Base-by-base conservation (phyloP, 2,888 invertebrate genomes). In the Pandemis heparana region DNA sequence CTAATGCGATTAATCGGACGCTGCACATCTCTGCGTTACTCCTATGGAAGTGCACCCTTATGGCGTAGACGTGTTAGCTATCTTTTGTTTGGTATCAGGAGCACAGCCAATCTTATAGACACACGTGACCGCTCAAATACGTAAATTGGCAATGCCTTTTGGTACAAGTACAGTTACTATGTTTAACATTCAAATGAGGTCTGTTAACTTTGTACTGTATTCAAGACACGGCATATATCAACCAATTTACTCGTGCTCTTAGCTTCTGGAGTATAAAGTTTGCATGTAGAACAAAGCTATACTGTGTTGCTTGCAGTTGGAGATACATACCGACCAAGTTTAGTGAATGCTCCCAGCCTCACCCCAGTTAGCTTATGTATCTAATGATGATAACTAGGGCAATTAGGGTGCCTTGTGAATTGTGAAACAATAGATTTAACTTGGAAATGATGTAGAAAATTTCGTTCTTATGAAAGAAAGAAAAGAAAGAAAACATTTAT, bases 171-270 rank as follows among this genome's bases (percentile, higher is more conserved):
- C 4, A 18, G 18, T 1, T 18, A 51, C 12, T 12, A 43, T 43
- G 3, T 48, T 48, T 56, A 12, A 23, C 9, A 56, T 56, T 56
- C 16, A 56, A 16, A 56, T 23, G 10, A 56, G 5, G 8, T 38
- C 14, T 38, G n/a, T 10, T 41, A 62, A 62, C 62, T 62, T 62
- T 10, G 41, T 38, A n/a, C 10, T 46, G 51, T 51, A 65, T 53
- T 56, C 70, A 43, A 63, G 53, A 62, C 69, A 51, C 41, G 14
- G 59, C 43, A 48, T 67, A 65, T 38, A 65, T 51, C 9, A 43
- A 18, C 63, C 46, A 65, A 65, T 65, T 65, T 65, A 38, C 65
- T 39, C 8, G 38, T 38, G 38, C 38, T 51, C 48, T 51, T 51
- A 65, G 65, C 16, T 38, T 41, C 62, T 10, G 7, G 43, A 65